These are phyloP conservation scores for Tupaia chinensis DNA, from an alignment of 2,113 vertebrate species.

Conservation along the genomic window DNA sequence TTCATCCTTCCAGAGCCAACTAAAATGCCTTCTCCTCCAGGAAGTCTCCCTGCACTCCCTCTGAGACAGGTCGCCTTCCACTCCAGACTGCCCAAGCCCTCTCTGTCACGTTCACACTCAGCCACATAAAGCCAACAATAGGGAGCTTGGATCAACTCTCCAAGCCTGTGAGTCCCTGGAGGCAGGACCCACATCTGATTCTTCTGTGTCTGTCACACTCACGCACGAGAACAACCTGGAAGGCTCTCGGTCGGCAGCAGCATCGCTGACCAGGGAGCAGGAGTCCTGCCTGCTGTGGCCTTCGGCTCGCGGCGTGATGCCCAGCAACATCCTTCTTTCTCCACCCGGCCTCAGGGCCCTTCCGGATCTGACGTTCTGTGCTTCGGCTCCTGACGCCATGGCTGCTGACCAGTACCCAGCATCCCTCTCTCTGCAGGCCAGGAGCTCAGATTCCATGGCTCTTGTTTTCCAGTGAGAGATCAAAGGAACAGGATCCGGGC, in stretches of 20 bases:
- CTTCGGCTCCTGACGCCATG: background rate
- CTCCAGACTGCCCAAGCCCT: background rate
- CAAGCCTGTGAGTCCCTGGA: background rate
- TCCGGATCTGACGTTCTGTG: background rate
- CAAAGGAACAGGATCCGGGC: constrained; percentile 78
- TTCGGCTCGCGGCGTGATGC: rapidly evolving
- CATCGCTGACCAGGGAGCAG: background rate
- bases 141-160: background rate
- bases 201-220: background rate
- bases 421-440: background rate
- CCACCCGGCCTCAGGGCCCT: background rate
- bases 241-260: background rate
- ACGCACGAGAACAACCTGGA: background rate
- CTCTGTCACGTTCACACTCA: background rate
- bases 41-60: background rate
- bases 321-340: background rate
- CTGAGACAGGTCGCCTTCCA: background rate
- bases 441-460: constrained; percentile 55
- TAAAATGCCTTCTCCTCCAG: background rate
- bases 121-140: background rate
- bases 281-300: background rate
- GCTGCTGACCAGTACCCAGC: background rate
- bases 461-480: constrained; percentile 81
- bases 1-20: background rate
- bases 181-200: background rate